These are phyloP conservation scores for Myiotriccus ornatus DNA, from an alignment of 2,797 vertebrate species.

Conservation along the genomic window DNA sequence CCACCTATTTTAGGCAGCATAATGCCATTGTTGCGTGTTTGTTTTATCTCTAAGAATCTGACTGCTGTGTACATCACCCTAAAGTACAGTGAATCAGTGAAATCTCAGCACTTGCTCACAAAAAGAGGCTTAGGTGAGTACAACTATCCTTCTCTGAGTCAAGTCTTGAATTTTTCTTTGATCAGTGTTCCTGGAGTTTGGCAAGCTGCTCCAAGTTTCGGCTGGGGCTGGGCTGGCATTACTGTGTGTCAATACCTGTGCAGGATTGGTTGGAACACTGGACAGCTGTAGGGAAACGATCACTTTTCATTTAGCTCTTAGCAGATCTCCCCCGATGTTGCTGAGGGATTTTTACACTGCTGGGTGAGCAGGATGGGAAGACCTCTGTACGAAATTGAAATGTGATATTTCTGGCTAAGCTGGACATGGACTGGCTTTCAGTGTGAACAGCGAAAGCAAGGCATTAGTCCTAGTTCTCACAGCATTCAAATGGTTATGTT, in stretches of 20 bases:
- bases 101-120: constrained; percentile 4
- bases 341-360: constrained; percentile 21
- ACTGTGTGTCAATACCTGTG: neutral
- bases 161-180: neutral
- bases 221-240: neutral
- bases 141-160: neutral
- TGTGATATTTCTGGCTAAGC: neutral
- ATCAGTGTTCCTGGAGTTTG: neutral
- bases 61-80: neutral
- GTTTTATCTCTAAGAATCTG: neutral
- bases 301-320: constrained; percentile 28
- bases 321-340: neutral
- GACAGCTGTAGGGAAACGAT: neutral
- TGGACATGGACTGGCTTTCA: constrained; percentile 6
- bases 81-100: neutral
- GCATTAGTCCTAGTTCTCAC: constrained; percentile 3
- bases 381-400: neutral
- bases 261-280: constrained; percentile 8
- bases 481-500: constrained; percentile 9
- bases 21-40: neutral
- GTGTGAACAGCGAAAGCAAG: neutral
- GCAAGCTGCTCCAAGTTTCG: neutral
- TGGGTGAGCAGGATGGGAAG: neutral
- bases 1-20: constrained; percentile 16
- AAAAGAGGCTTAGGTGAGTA: neutral